Evolutionary conservation across 2,113 vertebrate genomes (phyloP).

Genomic region (Vicugna pacos): DNA sequence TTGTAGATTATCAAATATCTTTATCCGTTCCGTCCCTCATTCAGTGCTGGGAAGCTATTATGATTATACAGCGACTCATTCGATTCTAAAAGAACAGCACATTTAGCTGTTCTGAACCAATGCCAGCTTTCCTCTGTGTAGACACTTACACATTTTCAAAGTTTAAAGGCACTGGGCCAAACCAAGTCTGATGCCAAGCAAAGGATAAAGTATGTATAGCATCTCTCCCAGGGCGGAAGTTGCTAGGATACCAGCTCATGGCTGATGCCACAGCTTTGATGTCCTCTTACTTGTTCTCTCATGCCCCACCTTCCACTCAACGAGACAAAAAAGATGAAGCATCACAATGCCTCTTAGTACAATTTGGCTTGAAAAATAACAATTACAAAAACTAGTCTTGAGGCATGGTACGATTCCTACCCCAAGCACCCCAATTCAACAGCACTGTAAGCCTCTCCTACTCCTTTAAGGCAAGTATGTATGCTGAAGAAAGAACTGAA

Average conservation of each 20-base stretch:
- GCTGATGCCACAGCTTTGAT: background rate
- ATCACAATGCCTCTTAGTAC: background rate
- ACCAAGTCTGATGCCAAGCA: background rate
- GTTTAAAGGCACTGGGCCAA: background rate
- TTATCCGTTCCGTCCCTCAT: background rate
- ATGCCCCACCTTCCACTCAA: background rate
- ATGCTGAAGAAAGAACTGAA: background rate
- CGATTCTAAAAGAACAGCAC: background rate
- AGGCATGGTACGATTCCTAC: background rate
- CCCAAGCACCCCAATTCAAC: background rate
- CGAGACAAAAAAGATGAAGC: background rate
- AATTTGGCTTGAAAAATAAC: constrained; percentile 7
- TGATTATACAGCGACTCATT: background rate
- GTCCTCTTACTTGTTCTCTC: background rate
- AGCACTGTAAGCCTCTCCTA: background rate
- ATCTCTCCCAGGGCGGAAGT: background rate
- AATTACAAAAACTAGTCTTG: background rate
- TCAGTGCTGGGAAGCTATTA: background rate
- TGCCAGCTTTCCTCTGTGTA: background rate
- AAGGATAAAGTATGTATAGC: background rate
- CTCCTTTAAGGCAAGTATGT: background rate
- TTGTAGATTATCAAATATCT: background rate
- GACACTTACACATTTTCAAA: background rate
- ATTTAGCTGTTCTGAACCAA: background rate
- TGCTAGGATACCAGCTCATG: background rate